Base-by-base conservation (phyloP, 2,797 vertebrate species). In the Gouania willdenowi region DNA sequence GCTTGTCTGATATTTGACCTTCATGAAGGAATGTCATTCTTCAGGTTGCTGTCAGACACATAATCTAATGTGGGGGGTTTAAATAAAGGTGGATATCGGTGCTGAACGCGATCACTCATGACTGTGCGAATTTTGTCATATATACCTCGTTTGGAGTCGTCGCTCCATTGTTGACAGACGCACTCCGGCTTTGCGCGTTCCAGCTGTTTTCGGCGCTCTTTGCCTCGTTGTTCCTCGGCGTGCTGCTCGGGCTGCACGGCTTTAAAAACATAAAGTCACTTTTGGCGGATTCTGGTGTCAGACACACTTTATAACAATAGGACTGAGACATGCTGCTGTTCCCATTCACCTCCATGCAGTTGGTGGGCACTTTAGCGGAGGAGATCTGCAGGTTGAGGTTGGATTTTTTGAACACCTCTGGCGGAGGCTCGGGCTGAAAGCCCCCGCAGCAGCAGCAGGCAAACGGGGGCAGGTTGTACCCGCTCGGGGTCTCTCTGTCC, bases 211-310 rank as follows among this genome's bases (percentile, higher is more conserved):
- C 84, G 0, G 87, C 61, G 47, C 82, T 86, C 55, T 90, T 92
- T 51, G 91, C 79, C 56, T 85, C 86, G 20, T 94, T 94, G 81
- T 93, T 94, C 32, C 88, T 75, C 8, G 85, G 87, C 3, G 85
- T 77, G 41, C 75, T 71, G 44, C 82, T 2, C 11, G 90, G 87
- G 63, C 89, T 92, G 84, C 88, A 93, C 45, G 93, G 91, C 74
- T 93, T 95, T 46, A 95, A 81, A 63, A 95, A 95, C 92, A 93
- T 95, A 62, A 95, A 95, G 87, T 95, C 93, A n/a, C 92, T 92
- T 79, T 94, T 93, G 53, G 91, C 88, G 2, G 93, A 94, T 59
- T 94, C 92, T 0, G 93, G 93, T 20, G 88, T 91, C 6, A 94
- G 84, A 62, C 92, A 94, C 45, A 94, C 91, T 84, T 93, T 93